Evolutionary conservation across 2,888 invertebrate species (phyloP), one percentile per base, ranked within the genome.

Genomic region (Pammene aurita): DNA sequence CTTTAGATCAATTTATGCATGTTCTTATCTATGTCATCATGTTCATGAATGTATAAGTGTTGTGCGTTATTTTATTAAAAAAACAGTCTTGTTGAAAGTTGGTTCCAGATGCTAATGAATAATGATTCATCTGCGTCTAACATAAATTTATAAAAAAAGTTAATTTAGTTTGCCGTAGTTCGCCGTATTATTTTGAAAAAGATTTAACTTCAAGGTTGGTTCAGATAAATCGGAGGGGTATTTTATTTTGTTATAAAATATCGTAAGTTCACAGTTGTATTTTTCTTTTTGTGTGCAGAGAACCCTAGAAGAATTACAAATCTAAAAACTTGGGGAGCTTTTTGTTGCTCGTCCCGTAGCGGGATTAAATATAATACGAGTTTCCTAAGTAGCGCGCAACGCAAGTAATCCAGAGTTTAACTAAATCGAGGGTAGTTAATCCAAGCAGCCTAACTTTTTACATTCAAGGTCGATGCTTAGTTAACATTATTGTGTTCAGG

Each of bases 391-490:
- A 55, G 44, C 42, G 34, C 38, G 48, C 46, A 54, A 61, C 55
- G 46, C 44, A 48, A 46, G 65, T 67, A 56, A 67, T 55, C 62
- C 67, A 5, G 13, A 62, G 67, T 67, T 67, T 41, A 67, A 26
- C 66, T 66, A 46, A 65, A 57, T 48, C 14, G 46, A 67, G 62
- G 56, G 67, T 46, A 48, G 35, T 11, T 46, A 55, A 35, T 54
- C 54, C 54, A 52, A 41, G 41, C 18, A 41, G 38, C 46, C 56
- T 56, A 26, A 65, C 46, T 50, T 35, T 46, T 54, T 55, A 46
- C 38, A 46, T n/a, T 61, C 38, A 54, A 61, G 11, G 57, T 26
- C n/a, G 56, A 38, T 56, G 14, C 13, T 56, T 18, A n/a, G n/a
- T 67, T 54, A 55, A 48, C 26, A 35, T 46, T n/a, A 41, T 18